Evolutionary conservation across 1,140 invertebrate genomes (phyloP), one percentile per base, ranked within the genome.

Genomic region (Agrypnia vestita): DNA sequence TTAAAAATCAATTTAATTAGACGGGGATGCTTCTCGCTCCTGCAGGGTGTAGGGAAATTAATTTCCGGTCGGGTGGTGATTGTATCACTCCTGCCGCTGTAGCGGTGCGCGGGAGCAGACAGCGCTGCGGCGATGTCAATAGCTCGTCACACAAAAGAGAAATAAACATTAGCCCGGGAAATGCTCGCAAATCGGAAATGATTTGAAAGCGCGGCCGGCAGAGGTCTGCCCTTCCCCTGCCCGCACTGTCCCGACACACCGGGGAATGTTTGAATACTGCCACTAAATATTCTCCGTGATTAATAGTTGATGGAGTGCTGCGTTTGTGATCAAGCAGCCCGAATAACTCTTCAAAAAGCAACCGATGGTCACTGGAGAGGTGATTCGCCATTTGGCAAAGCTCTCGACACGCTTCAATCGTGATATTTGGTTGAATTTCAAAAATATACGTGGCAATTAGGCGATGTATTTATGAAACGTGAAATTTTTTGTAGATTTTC

Each of bases 1-100:
- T 56, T 72, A 69, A 71, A 78, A 78, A 78, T 71, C 47, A 61
- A 78, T 78, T 78, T 59, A 78, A 78, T 78, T 72, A 78, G 49
- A 56, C 46, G 15, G 76, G 44, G 72, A 35, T 13, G 53, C 25
- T 43, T 46, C 49, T 12, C 17, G 35, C 35, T n/a, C n/a, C 4
- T 47, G 51, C 46, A 15, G 56, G 74, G 76, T 11, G 21, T 17
- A 55, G 61, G 62, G 64, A 53, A 56, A 72, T 71, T 56, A 43
- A 78, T 78, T 78, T 76, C 75, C 75, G 64, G 64, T 56, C 17
- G 12, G 49, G 15, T 59, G 59, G 13, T n/a, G 73, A 76, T 15
- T 4, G 62, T 43, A 67, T 67, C 62, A 44, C 43, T 67, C 44
- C 44, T 15, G 44, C n/a, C 53, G n/a, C 53, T 7, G 53, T 15